phyloP scores from a whole-genome alignment of 2,888 invertebrate species.

The Drepana falcataria region DNA sequence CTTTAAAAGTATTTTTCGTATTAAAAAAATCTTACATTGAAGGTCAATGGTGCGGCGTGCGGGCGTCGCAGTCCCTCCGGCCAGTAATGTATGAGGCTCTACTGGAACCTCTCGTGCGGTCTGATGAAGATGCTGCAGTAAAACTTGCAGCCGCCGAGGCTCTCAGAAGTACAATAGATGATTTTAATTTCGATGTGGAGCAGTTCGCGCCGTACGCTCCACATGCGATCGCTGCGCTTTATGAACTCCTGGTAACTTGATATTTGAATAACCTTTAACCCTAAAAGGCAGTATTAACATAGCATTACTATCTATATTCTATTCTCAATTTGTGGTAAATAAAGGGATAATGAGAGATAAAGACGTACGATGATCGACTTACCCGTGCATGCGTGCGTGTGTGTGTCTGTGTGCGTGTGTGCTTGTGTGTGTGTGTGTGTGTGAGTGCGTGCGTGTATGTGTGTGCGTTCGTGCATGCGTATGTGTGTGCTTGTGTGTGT shows the following conservation, averaged over 20 bases:
- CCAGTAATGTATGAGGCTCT: constrained; percentile 90
- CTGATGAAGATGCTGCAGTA: constrained; percentile 91
- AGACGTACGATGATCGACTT: no score
- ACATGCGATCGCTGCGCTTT: constrained; percentile 87
- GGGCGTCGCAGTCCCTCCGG: constrained; percentile 86
- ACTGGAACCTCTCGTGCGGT: constrained; percentile 81
- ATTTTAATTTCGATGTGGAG: constrained; percentile 93
- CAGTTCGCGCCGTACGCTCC: constrained; percentile 92
- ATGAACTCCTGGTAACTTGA: constrained; percentile 84
- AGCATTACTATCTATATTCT: no score
- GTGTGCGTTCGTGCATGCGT: no score
- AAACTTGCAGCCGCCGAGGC: constrained; percentile 92
- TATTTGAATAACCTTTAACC: not conserved
- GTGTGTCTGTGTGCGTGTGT: no score
- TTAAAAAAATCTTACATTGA: constrained; percentile 7
- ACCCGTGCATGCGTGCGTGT: no score
- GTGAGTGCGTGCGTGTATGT: no score
- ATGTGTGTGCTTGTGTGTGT: no score
- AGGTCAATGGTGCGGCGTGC: constrained; percentile 88
- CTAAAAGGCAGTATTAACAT: no score
- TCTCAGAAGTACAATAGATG: constrained; percentile 90
- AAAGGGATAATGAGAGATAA: no score
- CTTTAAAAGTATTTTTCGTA: no score
- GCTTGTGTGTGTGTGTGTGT: no score
- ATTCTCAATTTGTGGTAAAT: no score